A percentile compares a stretch with the other conserved stretches of the same genome.
phyloP scores from a whole-genome alignment of 1,140 invertebrate genomes.

The Panagrolaimus sp. region DNA sequence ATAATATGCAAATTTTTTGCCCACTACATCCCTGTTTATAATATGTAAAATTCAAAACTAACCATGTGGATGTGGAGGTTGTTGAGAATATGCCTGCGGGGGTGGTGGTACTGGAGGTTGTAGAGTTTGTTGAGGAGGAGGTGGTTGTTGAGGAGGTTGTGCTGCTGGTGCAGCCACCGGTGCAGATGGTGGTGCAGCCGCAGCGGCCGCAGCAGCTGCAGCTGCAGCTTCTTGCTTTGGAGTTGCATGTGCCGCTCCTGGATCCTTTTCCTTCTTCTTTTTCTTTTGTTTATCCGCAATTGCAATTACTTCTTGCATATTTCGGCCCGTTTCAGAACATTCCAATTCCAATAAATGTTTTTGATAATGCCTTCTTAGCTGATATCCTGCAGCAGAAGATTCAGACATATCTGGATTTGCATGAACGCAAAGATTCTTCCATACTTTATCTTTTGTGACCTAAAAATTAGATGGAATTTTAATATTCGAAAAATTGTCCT shows the following conservation, averaged over 20 bases:
- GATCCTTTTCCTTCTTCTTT: constrained; percentile 54
- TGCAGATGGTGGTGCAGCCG: constrained; percentile 19
- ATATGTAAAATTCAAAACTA: constrained; percentile 4
- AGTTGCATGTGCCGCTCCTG: not conserved
- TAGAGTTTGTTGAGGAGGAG: no score
- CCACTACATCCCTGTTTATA: no score
- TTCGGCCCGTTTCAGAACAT: constrained; percentile 53
- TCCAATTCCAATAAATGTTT: constrained; percentile 53
- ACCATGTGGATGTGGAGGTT: constrained; percentile 16
- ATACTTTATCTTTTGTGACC: constrained; percentile 57
- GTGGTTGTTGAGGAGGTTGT: constrained; percentile 12
- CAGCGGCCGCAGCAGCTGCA: constrained; percentile 1
- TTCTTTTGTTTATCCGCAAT: constrained; percentile 59
- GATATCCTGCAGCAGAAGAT: constrained; percentile 58
- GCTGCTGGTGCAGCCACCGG: not conserved
- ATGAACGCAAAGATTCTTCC: constrained; percentile 54
- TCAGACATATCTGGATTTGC: constrained; percentile 54
- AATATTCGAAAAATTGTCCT: no score
- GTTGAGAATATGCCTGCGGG: not conserved
- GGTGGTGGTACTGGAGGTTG: not conserved
- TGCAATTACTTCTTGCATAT: constrained; percentile 50
- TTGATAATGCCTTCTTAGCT: constrained; percentile 55
- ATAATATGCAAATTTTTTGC: no score
- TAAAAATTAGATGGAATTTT: constrained; percentile 29
- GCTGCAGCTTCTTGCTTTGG: no score